These are phyloP conservation scores for Entomyzon cyanotis DNA, from an alignment of 2,113 vertebrate genomes.

Conservation along the genomic window DNA sequence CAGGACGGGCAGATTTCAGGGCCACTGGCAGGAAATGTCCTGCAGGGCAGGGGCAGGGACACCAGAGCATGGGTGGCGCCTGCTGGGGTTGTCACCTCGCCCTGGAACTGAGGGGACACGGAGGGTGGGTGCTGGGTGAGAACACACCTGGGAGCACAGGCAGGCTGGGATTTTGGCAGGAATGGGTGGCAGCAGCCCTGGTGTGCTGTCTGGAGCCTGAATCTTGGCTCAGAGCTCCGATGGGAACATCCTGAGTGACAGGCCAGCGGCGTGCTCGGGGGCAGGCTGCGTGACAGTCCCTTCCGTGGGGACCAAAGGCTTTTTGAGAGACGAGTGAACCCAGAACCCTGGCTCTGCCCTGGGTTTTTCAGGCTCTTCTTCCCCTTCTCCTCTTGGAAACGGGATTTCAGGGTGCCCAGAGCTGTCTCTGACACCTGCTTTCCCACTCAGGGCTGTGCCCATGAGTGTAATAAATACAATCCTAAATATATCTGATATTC, in stretches of 20 bases:
- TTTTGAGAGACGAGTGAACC: neutral
- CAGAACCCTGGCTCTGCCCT: neutral
- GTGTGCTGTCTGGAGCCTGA: neutral
- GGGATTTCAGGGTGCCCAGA: neutral
- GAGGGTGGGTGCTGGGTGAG: neutral
- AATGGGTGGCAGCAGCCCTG: neutral
- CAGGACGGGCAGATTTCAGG: conserved; percentile 62
- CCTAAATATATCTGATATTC: rapidly evolving
- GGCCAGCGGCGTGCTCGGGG: rapidly evolving
- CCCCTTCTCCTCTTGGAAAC: neutral
- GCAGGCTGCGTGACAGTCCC: rapidly evolving
- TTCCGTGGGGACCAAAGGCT: neutral
- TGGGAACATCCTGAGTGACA: neutral
- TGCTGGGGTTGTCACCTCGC: neutral
- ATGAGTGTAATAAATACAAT: rapidly evolving
- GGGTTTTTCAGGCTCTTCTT: neutral
- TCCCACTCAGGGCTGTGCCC: neutral
- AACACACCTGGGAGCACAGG: rapidly evolving
- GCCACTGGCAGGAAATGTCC: conserved; percentile 54
- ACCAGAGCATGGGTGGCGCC: neutral
- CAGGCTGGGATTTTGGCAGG: neutral
- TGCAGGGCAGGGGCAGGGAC: neutral
- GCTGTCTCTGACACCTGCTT: rapidly evolving
- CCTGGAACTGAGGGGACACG: neutral
- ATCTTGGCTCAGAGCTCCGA: neutral